Evolutionary conservation across 2,888 invertebrate genomes (phyloP), one percentile per base, ranked within the genome.

Genomic region (Patella pellucida): DNA sequence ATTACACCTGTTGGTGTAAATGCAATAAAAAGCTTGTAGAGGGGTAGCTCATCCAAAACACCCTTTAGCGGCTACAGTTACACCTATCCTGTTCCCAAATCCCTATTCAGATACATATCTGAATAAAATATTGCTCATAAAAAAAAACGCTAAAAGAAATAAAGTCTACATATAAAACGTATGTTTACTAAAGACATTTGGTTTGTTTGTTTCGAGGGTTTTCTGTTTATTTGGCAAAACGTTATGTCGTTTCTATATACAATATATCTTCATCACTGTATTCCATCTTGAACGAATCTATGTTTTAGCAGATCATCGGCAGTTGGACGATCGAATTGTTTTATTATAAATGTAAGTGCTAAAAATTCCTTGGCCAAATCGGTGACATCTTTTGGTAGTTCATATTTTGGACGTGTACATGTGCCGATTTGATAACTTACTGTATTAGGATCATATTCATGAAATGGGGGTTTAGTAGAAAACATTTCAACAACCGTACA

Each of bases 401-500:
- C 84, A 78, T 87, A 91, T 52, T 85, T 84, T n/a, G 90, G 89
- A 73, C 85, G 80, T 51, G 87, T 85, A 67, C 83, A 81, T 14
- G 88, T 90, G 14, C 90, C 91, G 52, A 91, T 91, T 81, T 90
- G 89, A 81, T 89, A 91, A 79, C 91, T 90, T 75, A 91, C 91
- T 7, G 91, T 91, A 86, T 91, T 89, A 3, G 90, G 85, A 79
- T 91, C 91, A 54, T 86, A 86, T 62, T 91, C 89, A 41, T 86
- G 82, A 85, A 89, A 91, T 0, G 91, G 91, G 16, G 91, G 91
- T 78, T 85, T 85, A 69, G 83, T 85, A 0, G 90, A 89, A 50
- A 91, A 81, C 91, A 91, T 91, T 84, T 91, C 91, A 23, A 91
- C 91, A 23, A 91, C 83, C 0, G 91, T 91, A 79, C 90, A 90